phyloP scores from a whole-genome alignment of 2,113 vertebrate species.

The Daboia siamensis region DNA sequence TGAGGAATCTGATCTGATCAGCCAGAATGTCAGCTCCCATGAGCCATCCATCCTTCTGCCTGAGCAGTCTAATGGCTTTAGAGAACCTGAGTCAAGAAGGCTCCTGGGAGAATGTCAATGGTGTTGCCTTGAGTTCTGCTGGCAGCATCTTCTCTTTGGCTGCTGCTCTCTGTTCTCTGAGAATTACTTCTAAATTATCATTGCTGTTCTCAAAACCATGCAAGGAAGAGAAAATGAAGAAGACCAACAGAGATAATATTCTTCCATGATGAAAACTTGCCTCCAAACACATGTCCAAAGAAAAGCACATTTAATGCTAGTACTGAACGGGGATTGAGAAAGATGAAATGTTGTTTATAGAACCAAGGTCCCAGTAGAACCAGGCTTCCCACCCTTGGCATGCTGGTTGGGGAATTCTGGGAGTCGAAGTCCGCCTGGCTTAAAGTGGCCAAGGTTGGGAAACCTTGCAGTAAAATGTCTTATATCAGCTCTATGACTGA shows the following conservation, averaged over 20 bases:
- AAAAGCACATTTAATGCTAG: background rate
- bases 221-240: background rate
- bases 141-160: background rate
- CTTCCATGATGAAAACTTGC: background rate
- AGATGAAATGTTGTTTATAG: background rate
- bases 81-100: constrained; percentile 3
- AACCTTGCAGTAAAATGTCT: background rate
- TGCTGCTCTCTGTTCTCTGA: background rate
- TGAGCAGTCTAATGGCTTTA: background rate
- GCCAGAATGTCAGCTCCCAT: background rate
- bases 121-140: background rate
- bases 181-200: background rate
- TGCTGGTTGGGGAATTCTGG: background rate
- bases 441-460: background rate
- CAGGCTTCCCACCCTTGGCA: background rate
- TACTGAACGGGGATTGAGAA: background rate
- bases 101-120: background rate
- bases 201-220: background rate
- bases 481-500: background rate
- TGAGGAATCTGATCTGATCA: constrained; percentile 3
- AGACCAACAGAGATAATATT: background rate
- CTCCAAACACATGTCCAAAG: background rate
- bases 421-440: background rate
- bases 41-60: background rate
- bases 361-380: background rate